phyloP scores from a whole-genome alignment of 2,113 vertebrate species.

The Triplophysa dalaica region DNA sequence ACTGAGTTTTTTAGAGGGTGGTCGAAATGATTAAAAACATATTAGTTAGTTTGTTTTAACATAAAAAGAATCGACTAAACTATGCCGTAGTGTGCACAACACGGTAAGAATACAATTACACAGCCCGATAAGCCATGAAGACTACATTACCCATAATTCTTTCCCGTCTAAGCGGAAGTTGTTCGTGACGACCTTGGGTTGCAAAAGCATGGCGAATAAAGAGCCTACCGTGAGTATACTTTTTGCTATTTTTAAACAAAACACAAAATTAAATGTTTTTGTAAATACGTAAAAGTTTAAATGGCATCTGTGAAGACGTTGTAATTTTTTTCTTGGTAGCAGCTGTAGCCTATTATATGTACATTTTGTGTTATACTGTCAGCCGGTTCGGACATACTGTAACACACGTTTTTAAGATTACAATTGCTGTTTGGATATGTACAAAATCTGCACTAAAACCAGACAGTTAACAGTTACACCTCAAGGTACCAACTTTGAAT shows the following conservation, averaged over 20 bases:
- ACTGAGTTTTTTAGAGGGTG: too few species aligned
- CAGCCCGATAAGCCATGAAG: neutral
- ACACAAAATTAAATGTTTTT: neutral
- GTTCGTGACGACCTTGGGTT: slow-evolving; percentile 63
- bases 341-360: neutral
- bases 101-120: neutral
- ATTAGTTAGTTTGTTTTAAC: too few species aligned
- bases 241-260: neutral
- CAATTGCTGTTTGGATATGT: neutral
- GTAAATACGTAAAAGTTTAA: neutral
- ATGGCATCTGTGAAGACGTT: neutral
- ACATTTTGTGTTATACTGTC: neutral
- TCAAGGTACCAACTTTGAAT: neutral
- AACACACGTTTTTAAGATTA: neutral
- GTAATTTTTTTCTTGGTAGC: neutral
- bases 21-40: too few species aligned
- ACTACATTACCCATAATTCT: slow-evolving; percentile 63
- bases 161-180: slow-evolving; percentile 30
- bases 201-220: slow-evolving; percentile 67
- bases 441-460: neutral
- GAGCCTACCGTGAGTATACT: slow-evolving; percentile 68
- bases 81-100: neutral
- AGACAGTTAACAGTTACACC: neutral
- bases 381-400: neutral
- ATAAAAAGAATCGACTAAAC: too few species aligned